phyloP scores from a whole-genome alignment of 1,140 invertebrate species.

The Araneus ventricosus region DNA sequence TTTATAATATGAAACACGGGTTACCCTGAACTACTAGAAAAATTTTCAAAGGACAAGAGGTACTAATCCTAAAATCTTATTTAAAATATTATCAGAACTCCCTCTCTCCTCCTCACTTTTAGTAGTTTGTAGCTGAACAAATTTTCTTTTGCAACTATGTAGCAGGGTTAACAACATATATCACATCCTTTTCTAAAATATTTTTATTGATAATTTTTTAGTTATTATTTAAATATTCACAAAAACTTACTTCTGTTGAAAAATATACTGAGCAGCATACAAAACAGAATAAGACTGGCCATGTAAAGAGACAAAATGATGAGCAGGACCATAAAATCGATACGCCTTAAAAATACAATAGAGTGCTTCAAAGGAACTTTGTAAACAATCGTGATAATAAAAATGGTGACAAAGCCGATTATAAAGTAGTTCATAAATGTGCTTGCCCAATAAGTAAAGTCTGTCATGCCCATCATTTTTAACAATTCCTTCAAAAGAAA shows the following conservation, averaged over 20 bases:
- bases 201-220: no score
- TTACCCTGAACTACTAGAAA: no score
- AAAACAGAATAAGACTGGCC: constrained; percentile 76
- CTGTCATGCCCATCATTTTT: constrained; percentile 85
- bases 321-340: constrained; percentile 82
- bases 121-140: no score
- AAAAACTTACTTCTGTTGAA: constrained; percentile 75
- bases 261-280: constrained; percentile 76
- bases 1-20: no score
- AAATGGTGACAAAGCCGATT: constrained; percentile 81
- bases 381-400: constrained; percentile 81
- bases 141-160: no score
- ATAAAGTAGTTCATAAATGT: constrained; percentile 84
- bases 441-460: constrained; percentile 83
- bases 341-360: constrained; percentile 82
- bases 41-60: no score
- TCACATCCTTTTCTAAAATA: no score
- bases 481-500: constrained; percentile 82
- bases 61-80: no score
- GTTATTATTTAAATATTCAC: no score
- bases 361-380: constrained; percentile 79
- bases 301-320: constrained; percentile 66
- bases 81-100: no score
- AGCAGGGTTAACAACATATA: no score
- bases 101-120: no score